Evolutionary conservation across 1,140 invertebrate species (phyloP).

Genomic region (Aphaenogaster rudis): DNA sequence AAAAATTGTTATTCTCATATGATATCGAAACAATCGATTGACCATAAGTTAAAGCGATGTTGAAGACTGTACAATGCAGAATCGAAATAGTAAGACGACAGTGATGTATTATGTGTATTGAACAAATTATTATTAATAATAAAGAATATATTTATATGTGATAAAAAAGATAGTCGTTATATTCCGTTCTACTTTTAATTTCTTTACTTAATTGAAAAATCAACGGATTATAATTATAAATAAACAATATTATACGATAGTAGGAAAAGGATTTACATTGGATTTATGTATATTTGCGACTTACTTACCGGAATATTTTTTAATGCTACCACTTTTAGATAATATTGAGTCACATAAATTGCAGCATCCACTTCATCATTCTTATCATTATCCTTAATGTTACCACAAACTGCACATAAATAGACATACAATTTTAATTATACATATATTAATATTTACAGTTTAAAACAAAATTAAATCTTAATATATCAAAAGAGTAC

Average conservation of each 20-base stretch:
- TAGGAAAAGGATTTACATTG: background rate
- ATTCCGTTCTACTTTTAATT: background rate
- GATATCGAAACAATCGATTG: conserved; percentile 4
- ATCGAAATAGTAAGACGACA: conserved; percentile 32
- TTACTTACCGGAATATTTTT: conserved; percentile 8
- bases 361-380: background rate
- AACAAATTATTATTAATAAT: conserved; percentile 63
- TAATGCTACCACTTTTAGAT: background rate
- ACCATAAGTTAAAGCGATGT: conserved; percentile 12
- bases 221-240: background rate
- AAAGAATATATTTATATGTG: conserved; percentile 74
- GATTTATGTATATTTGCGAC: background rate
- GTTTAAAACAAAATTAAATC: background rate
- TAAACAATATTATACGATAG: background rate
- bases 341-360: background rate
- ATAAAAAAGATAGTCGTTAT: background rate
- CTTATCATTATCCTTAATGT: background rate
- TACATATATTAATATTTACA: background rate
- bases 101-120: conserved; percentile 43
- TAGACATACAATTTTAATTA: conserved; percentile 12
- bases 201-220: background rate
- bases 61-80: conserved; percentile 38
- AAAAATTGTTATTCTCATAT: conserved; percentile 15
- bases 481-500: background rate
- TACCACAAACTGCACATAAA: background rate